Percentiles rank a stretch among this genome's conserved stretches.
These are phyloP conservation scores for Mormoops blainvillei DNA, from an alignment of 2,113 vertebrate species.

Conservation along the genomic window DNA sequence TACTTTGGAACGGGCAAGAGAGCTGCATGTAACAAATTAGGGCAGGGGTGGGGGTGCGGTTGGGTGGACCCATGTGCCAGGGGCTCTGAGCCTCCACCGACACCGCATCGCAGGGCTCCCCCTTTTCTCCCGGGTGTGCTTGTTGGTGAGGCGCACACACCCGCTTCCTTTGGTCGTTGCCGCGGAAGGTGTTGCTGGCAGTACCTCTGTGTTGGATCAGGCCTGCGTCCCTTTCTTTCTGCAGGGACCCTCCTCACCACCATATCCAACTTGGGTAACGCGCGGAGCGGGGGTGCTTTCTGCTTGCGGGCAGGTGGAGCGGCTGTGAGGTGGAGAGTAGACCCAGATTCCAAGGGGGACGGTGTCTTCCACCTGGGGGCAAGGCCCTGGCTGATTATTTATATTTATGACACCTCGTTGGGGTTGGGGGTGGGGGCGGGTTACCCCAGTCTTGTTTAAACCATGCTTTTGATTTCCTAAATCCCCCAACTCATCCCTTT, in stretches of 20 bases:
- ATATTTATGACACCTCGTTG: neutral
- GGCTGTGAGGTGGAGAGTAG: neutral
- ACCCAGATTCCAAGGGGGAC: neutral
- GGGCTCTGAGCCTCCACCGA: neutral
- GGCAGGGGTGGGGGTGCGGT: neutral
- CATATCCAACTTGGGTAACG: neutral
- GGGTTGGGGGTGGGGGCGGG: rapidly evolving
- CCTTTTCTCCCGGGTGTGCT: neutral
- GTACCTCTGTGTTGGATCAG: neutral
- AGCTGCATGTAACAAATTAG: slow-evolving; percentile 34
- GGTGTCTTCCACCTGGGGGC: neutral
- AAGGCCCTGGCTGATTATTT: neutral
- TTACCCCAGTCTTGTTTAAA: neutral
- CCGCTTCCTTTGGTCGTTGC: neutral
- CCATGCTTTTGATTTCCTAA: neutral
- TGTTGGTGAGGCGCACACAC: neutral
- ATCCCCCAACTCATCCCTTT: neutral
- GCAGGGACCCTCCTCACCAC: neutral
- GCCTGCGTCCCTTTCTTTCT: neutral
- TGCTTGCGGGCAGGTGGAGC: neutral
- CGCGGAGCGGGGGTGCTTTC: neutral
- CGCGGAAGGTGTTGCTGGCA: neutral
- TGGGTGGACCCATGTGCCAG: neutral
- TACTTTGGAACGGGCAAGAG: slow-evolving; percentile 43
- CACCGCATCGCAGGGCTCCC: neutral